Evolutionary conservation across 2,888 invertebrate species (phyloP).

Genomic region (Drosophila acutilabella): DNA sequence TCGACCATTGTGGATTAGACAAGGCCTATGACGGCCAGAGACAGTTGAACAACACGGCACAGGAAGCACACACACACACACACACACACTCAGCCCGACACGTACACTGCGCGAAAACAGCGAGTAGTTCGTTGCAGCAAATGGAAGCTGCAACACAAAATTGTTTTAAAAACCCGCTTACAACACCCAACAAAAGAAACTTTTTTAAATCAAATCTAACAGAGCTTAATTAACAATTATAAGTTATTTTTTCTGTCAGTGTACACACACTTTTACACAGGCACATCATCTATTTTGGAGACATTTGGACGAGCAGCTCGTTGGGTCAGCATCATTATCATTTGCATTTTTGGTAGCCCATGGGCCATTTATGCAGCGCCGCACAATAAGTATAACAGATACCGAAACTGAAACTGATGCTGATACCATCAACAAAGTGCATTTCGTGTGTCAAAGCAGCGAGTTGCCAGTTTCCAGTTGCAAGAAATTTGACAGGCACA

Average conservation of each 20-base stretch:
- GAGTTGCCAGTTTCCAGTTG: slow-evolving; percentile 23
- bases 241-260: neutral
- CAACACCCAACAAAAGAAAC: no score
- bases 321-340: slow-evolving; percentile 30
- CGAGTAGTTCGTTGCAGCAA: no score
- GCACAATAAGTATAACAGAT: slow-evolving; percentile 46
- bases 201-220: no score
- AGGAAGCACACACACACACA: slow-evolving; percentile 4
- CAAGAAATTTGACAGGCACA: slow-evolving; percentile 23
- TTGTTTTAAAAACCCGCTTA: no score
- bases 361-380: slow-evolving; percentile 45
- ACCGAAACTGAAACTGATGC: slow-evolving; percentile 4
- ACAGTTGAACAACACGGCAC: slow-evolving; percentile 29
- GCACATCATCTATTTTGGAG: neutral
- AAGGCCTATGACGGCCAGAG: slow-evolving; percentile 43
- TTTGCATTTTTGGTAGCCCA: slow-evolving; percentile 31
- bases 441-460: slow-evolving; percentile 34
- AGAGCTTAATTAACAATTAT: no score
- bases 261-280: neutral
- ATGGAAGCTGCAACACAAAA: no score
- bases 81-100: neutral
- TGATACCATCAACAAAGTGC: slow-evolving; percentile 41
- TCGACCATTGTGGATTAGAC: slow-evolving; percentile 63
- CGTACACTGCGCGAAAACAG: no score
- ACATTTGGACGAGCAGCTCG: neutral